Evolutionary conservation across 2,113 vertebrate genomes (phyloP).

Genomic region (Himantopus leucocephalus): DNA sequence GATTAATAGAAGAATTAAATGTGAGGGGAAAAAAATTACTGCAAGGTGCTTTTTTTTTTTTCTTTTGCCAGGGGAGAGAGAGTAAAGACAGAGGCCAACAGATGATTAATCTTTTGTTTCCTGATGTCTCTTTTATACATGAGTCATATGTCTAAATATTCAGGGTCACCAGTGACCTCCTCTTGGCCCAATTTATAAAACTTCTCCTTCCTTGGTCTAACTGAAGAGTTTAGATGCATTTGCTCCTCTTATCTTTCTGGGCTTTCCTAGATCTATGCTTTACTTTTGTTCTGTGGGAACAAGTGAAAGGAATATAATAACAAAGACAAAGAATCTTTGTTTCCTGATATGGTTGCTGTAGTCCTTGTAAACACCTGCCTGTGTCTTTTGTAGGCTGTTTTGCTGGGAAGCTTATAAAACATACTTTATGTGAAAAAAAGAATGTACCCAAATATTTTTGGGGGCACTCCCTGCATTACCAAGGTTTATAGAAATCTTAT

Average conservation of each 20-base stretch:
- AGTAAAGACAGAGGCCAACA: neutral
- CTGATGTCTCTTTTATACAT: conserved; percentile 3
- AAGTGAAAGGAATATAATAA: neutral
- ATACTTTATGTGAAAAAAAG: neutral
- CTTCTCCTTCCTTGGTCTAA: neutral
- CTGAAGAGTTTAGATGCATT: neutral
- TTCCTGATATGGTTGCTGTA: neutral
- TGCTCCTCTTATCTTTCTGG: neutral
- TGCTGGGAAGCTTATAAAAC: neutral
- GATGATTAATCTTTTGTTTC: conserved; percentile 2
- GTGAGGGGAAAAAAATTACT: neutral
- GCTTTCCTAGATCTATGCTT: neutral
- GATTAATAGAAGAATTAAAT: neutral
- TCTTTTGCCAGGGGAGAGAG: neutral
- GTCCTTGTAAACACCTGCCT: neutral
- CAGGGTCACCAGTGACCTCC: conserved; percentile 4
- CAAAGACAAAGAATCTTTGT: neutral
- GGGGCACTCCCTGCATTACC: neutral
- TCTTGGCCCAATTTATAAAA: neutral
- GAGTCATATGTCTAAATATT: conserved; percentile 60
- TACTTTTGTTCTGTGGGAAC: neutral
- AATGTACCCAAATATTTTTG: neutral
- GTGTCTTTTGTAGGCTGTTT: neutral
- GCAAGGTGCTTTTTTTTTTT: neutral
- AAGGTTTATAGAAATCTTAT: neutral